phyloP scores from a whole-genome alignment of 2,888 invertebrate genomes.

The Acleris laterana region DNA sequence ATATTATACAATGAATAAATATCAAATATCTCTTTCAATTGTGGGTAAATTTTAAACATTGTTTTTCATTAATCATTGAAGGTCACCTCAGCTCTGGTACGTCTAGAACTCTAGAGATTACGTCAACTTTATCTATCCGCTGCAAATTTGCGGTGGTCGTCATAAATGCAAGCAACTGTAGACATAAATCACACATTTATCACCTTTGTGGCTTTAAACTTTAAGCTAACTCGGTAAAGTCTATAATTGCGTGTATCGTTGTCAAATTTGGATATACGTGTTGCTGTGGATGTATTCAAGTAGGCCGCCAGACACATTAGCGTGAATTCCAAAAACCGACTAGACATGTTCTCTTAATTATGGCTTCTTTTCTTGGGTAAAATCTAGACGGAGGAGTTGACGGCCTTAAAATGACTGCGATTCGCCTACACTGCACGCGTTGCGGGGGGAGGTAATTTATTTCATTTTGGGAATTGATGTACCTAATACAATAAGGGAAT shows the following conservation, averaged over 20 bases:
- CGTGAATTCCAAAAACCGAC: constrained; percentile 69
- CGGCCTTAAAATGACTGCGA: constrained; percentile 34
- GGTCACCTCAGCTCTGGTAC: neutral
- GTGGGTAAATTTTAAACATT: neutral
- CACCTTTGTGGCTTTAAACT: neutral
- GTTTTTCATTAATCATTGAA: neutral
- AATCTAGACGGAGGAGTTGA: constrained; percentile 49
- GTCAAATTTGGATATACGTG: constrained; percentile 11
- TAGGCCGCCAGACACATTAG: constrained; percentile 79
- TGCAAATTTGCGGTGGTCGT: constrained; percentile 1
- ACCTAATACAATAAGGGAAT: too few species aligned
- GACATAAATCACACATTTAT: neutral
- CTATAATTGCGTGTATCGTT: constrained; percentile 9
- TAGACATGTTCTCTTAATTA: constrained; percentile 57
- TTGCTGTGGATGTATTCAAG: constrained; percentile 52
- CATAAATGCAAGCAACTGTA: constrained; percentile 10
- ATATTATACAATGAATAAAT: neutral
- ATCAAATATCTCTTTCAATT: neutral
- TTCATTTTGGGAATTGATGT: too few species aligned
- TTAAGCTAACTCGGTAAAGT: neutral
- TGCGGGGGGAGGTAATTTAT: too few species aligned
- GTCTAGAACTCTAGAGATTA: neutral
- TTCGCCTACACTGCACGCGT: too few species aligned
- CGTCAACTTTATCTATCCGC: neutral
- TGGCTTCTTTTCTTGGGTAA: constrained; percentile 65